Conservation (phyloP, 1,140 invertebrate species). For the Drosophila novamexicana region DNA sequence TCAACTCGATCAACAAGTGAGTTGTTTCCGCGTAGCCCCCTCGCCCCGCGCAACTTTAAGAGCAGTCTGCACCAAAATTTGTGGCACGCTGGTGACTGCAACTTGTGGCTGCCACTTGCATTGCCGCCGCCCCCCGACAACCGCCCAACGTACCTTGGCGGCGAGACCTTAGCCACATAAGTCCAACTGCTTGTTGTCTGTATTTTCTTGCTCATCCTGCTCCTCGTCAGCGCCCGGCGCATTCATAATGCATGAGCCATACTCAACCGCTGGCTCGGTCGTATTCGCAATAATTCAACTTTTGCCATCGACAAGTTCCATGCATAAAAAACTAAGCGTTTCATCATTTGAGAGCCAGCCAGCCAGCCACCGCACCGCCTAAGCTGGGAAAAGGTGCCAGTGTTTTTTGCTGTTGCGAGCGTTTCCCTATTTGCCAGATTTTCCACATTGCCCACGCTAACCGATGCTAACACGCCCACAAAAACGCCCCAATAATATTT, state of each 20-base stretch:
- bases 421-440: constrained; percentile 30
- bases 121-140: not conserved
- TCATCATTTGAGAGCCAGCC: constrained; percentile 37
- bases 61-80: constrained; percentile 18
- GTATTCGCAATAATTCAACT: constrained; percentile 44
- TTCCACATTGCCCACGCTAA: constrained; percentile 19
- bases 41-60: constrained; percentile 12
- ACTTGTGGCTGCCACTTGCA: constrained; percentile 4
- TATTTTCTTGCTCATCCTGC: not conserved
- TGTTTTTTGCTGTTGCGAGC: constrained; percentile 13
- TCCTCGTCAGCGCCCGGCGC: constrained; percentile 1
- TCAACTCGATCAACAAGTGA: constrained; percentile 18
- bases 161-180: constrained; percentile 34
- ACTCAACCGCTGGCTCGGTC: not conserved
- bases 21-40: not conserved
- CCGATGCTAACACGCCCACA: constrained; percentile 26
- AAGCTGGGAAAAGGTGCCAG: constrained; percentile 40
- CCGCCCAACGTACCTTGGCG: not conserved
- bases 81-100: constrained; percentile 15
- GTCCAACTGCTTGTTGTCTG: constrained; percentile 27
- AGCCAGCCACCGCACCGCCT: not conserved
- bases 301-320: constrained; percentile 52
- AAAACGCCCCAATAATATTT: constrained; percentile 50
- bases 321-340: constrained; percentile 54
- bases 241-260: constrained; percentile 40